Conservation (phyloP, 2,797 vertebrate genomes). For the Sebastes dallii region DNA sequence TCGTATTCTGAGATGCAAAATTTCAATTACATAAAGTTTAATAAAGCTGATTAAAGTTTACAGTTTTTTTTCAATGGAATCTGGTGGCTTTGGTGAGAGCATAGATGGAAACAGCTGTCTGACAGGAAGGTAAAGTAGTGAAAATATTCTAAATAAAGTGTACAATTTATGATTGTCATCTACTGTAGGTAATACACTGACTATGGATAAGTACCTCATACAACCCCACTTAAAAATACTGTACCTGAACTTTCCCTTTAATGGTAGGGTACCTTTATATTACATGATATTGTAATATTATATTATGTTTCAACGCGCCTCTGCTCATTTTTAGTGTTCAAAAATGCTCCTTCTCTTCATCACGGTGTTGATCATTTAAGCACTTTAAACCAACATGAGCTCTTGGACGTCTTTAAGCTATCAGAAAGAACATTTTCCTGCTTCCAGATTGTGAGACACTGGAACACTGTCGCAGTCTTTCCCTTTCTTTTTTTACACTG, state of each 20-base stretch:
- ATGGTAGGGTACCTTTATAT: background rate
- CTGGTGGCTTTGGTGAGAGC: too few relatives aligned
- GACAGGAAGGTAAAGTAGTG: too few relatives aligned
- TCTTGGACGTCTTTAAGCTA: background rate
- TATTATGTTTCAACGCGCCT: background rate
- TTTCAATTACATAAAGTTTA: too few relatives aligned
- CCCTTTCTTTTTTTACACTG: constrained; percentile 17
- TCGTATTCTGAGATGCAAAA: too few relatives aligned
- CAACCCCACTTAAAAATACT: too few relatives aligned
- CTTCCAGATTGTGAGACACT: constrained; percentile 16
- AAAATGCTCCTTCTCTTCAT: background rate
- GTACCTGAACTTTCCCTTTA: background rate
- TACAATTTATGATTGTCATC: too few relatives aligned
- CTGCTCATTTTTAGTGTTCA: background rate
- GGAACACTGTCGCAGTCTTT: constrained; percentile 34
- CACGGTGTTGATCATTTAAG: background rate
- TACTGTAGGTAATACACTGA: too few relatives aligned
- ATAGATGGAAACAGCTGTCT: too few relatives aligned
- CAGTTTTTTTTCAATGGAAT: too few relatives aligned
- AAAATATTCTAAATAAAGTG: too few relatives aligned
- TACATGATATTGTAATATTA: background rate
- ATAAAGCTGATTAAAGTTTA: too few relatives aligned
- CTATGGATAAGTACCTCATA: too few relatives aligned
- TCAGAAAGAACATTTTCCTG: background rate
- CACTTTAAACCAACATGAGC: background rate